phyloP scores from a whole-genome alignment of 53 echinoderm and acorn worm genomes.

The Patiria pectinifera region DNA sequence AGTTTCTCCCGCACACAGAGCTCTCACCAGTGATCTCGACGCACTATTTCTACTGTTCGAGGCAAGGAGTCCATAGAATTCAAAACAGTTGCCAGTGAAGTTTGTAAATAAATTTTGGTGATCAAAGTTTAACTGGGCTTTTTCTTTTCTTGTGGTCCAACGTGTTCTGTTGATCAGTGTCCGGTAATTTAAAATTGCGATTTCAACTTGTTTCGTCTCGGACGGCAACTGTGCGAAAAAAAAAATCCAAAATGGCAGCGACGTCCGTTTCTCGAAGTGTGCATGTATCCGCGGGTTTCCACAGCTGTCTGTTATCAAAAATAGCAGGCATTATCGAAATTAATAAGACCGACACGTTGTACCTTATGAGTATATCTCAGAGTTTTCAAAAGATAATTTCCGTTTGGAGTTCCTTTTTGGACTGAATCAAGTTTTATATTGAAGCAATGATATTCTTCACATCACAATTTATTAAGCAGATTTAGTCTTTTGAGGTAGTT shows the following conservation, averaged over 20 bases:
- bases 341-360: constrained; percentile 39
- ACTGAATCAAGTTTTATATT: not conserved
- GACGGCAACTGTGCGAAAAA: not conserved
- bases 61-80: too few relatives aligned
- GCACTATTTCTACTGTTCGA: too few relatives aligned
- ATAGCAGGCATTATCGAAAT: constrained; percentile 48
- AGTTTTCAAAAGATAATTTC: not conserved
- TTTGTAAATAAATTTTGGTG: not conserved
- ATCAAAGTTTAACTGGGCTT: constrained; percentile 43
- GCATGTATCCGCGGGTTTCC: constrained; percentile 40
- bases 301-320: constrained; percentile 49
- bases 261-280: constrained; percentile 11
- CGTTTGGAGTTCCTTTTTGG: not conserved
- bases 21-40: too few relatives aligned
- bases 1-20: too few relatives aligned
- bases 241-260: constrained; percentile 53
- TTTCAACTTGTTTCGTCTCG: constrained; percentile 8
- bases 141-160: not conserved
- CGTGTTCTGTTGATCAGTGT: constrained; percentile 9
- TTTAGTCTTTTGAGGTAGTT: not conserved
- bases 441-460: not conserved
- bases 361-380: constrained; percentile 26
- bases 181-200: not conserved
- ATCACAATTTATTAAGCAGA: not conserved
- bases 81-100: too few relatives aligned